Percentiles rank a stretch among this genome's conserved stretches.
phyloP scores from a whole-genome alignment of 2,888 invertebrate genomes.

The Limnephilus marmoratus region DNA sequence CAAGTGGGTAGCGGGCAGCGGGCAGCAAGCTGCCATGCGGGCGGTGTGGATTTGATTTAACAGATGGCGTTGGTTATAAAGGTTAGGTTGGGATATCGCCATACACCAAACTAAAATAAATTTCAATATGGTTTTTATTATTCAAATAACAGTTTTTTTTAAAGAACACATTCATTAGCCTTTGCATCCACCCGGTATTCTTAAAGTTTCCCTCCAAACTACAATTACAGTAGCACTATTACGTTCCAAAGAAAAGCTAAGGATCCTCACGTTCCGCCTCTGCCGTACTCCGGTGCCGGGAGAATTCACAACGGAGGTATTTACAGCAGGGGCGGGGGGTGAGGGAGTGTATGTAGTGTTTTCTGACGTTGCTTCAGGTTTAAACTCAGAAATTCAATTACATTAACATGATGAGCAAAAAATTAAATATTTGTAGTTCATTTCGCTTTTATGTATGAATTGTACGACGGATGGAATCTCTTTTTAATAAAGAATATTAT shows the following conservation, averaged over 20 bases:
- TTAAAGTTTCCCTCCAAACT: neutral
- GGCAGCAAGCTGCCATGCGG: too few relatives aligned
- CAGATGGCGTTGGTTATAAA: too few relatives aligned
- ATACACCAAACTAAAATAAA: too few relatives aligned
- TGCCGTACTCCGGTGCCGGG: neutral
- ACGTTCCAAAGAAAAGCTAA: neutral
- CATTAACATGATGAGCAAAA: neutral
- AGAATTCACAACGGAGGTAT: neutral
- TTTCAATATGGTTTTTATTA: too few relatives aligned
- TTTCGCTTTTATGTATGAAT: too few relatives aligned
- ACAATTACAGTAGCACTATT: slow-evolving; percentile 25
- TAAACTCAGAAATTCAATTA: neutral
- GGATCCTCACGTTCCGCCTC: slow-evolving; percentile 4
- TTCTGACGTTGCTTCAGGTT: neutral
- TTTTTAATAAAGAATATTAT: too few relatives aligned
- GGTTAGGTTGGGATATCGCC: too few relatives aligned
- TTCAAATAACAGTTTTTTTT: too few relatives aligned
- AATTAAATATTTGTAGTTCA: too few relatives aligned
- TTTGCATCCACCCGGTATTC: neutral
- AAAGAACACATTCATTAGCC: neutral
- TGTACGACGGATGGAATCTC: too few relatives aligned
- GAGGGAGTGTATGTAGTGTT: neutral
- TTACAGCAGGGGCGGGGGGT: neutral
- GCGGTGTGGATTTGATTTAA: too few relatives aligned
- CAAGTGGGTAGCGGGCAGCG: too few relatives aligned